Conservation (phyloP, 1,140 invertebrate species). For the Mylabris phalerata region DNA sequence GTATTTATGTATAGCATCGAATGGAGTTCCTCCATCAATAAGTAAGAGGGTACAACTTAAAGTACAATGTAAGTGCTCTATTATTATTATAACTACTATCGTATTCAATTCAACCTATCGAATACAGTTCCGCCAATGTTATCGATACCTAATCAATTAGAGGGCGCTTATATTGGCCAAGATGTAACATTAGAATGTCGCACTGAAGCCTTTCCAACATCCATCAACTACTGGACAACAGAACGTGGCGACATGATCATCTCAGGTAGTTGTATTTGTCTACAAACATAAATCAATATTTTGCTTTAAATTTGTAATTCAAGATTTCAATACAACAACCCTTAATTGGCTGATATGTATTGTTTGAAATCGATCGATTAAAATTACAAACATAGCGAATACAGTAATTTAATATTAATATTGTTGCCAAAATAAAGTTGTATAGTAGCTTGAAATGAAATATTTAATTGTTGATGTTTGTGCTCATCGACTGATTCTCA, state of each 20-base stretch:
- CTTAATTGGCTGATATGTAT: too few species aligned
- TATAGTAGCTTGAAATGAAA: too few species aligned
- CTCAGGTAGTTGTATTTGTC: slow-evolving; percentile 61
- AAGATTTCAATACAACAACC: too few species aligned
- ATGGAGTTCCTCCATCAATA: slow-evolving; percentile 80
- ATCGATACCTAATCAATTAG: slow-evolving; percentile 77
- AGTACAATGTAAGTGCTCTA: slow-evolving; percentile 76
- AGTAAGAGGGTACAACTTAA: slow-evolving; percentile 74
- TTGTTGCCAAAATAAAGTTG: too few species aligned
- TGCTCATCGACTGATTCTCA: too few species aligned
- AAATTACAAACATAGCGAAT: too few species aligned
- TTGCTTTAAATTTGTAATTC: too few species aligned
- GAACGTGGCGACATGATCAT: slow-evolving; percentile 81
- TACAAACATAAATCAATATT: not conserved
- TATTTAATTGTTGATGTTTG: too few species aligned
- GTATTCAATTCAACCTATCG: slow-evolving; percentile 7
- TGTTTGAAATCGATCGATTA: too few species aligned
- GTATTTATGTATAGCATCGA: slow-evolving; percentile 81
- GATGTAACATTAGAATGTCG: slow-evolving; percentile 78
- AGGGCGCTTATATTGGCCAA: slow-evolving; percentile 73
- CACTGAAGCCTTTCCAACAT: slow-evolving; percentile 81
- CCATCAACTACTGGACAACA: slow-evolving; percentile 84
- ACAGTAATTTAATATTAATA: too few species aligned
- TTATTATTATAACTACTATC: slow-evolving; percentile 17
- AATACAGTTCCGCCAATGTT: slow-evolving; percentile 78